These are phyloP conservation scores for Gallinago solitaria DNA, from an alignment of 2,797 vertebrate species.

Conservation along the genomic window DNA sequence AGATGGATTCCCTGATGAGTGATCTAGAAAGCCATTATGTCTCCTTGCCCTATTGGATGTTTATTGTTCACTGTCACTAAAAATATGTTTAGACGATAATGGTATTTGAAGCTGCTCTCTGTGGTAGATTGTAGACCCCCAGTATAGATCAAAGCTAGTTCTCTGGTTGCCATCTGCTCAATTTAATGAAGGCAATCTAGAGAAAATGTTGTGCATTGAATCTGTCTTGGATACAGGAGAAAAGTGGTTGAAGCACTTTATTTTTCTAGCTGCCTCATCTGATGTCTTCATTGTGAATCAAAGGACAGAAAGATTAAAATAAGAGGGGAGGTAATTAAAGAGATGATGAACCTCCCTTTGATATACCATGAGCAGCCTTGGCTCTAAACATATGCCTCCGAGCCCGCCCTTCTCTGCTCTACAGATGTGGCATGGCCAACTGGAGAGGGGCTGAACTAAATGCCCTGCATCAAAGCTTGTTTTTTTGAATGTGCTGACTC, in stretches of 20 bases:
- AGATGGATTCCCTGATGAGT: background rate
- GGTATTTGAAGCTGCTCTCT: conserved; percentile 12
- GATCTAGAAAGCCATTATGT: background rate
- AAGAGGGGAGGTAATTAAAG: background rate
- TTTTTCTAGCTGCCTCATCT: background rate
- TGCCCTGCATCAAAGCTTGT: background rate
- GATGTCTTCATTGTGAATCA: background rate
- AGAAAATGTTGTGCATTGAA: background rate
- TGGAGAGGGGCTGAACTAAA: background rate
- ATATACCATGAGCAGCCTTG: background rate
- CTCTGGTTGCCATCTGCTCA: conserved; percentile 21
- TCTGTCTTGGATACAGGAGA: background rate
- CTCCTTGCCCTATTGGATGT: background rate
- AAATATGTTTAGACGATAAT: background rate
- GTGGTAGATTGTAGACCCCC: background rate
- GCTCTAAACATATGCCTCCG: background rate
- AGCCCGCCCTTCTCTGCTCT: background rate
- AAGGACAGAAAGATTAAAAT: background rate
- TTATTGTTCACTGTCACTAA: background rate
- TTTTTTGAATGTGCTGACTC: background rate
- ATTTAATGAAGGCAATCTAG: background rate
- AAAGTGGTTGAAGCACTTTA: background rate
- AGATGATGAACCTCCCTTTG: background rate
- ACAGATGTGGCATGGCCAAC: background rate
- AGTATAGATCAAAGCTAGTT: background rate